Base-by-base conservation (phyloP, 1,140 invertebrate species). In the Aphis craccivora region DNA sequence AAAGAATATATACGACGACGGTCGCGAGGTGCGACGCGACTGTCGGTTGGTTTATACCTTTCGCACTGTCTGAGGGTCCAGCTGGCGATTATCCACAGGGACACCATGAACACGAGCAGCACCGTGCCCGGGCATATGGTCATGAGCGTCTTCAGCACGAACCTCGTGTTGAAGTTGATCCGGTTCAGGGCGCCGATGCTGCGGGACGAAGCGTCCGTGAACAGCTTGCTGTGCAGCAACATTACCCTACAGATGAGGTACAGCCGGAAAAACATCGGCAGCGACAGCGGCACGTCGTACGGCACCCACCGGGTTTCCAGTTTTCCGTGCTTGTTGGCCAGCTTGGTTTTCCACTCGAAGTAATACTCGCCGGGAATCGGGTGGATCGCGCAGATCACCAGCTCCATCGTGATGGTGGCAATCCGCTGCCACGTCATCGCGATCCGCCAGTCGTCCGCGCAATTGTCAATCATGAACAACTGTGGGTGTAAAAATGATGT, bases 401-500 rank as follows among this genome's bases (percentile, higher is more conserved):
- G 96, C 96, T 99, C 99, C 94, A 99, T 96, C 55, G 97, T 96
- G 95, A 99, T 99, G 96, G 99, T 98, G 94, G 97, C 97, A 96
- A 99, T 98, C 95, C 99, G 96, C 96, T 99, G 98, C 97, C 98
- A 99, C 93, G 99, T 99, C 97, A 99, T 99, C 94, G 99, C 99
- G 96, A 99, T 99, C 95, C 99, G 96, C 99, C 99, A 99, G 96
- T 99, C 99, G 96, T 99, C 99, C 91, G 99, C 99, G 96, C 99
- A 99, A 96, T 99, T 99, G 97, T 99, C 98, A 96, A 99, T 99
- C 98, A 99, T 99, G 96, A 99, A 99, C 96, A 99, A 97, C 98
- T 99, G 96, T 81, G 96, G 60, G 14, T 5, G 23, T 0, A 43
- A 43, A 86, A 86, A 43, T 30, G 30, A 86, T 45, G 23, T 30